These are phyloP conservation scores for Elymnias hypermnestra DNA, from an alignment of 1,140 invertebrate species.

Conservation along the genomic window DNA sequence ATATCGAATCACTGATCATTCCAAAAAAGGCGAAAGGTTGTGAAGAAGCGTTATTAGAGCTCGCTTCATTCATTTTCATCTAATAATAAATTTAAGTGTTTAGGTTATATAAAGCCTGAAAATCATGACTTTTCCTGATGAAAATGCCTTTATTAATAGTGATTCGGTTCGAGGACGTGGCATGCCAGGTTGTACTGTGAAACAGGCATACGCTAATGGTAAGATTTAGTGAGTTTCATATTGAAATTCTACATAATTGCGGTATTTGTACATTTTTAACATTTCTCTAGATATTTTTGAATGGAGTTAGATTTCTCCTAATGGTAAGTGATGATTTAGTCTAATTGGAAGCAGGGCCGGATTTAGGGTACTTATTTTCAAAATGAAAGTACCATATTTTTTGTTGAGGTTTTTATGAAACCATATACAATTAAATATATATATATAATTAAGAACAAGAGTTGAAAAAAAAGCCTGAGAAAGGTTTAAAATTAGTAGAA, in stretches of 20 bases:
- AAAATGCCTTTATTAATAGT: slow-evolving; percentile 29
- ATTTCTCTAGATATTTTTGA: too few species aligned
- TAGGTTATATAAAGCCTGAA: slow-evolving; percentile 24
- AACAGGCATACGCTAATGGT: slow-evolving; percentile 48
- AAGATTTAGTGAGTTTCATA: slow-evolving; percentile 8
- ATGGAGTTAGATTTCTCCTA: too few species aligned
- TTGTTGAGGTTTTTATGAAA: too few species aligned
- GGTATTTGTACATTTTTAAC: neutral
- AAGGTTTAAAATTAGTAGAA: too few species aligned
- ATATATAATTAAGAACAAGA: too few species aligned
- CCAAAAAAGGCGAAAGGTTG: slow-evolving; percentile 5
- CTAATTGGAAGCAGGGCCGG: too few species aligned
- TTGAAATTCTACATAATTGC: neutral
- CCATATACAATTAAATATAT: too few species aligned
- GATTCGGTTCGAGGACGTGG: slow-evolving; percentile 19
- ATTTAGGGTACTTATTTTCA: too few species aligned
- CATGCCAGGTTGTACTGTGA: slow-evolving; percentile 24
- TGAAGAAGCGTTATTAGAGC: neutral
- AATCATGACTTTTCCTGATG: slow-evolving; percentile 50
- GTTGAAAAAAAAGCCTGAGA: too few species aligned
- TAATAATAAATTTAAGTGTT: neutral
- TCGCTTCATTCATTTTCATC: neutral
- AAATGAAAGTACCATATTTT: too few species aligned
- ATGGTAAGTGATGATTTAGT: too few species aligned
- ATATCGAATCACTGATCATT: neutral